Percentiles rank a stretch among this genome's conserved stretches.
phyloP scores from a whole-genome alignment of 1,140 invertebrate species.

The Delia radicum region DNA sequence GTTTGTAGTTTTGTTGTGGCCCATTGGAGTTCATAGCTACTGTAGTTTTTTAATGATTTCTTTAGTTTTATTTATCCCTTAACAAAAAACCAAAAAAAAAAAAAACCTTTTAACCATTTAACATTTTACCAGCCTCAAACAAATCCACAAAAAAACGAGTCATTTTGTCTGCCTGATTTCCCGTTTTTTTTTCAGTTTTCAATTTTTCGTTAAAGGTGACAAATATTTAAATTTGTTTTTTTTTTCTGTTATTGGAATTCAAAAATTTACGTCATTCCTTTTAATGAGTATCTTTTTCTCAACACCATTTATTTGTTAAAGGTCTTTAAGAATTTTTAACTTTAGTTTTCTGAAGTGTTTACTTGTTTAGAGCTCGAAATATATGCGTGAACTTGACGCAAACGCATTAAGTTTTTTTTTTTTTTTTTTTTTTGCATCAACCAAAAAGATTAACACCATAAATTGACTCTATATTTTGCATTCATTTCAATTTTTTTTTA shows the following conservation, averaged over 20 bases:
- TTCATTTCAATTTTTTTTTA: background rate
- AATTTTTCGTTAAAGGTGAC: background rate
- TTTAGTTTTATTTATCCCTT: background rate
- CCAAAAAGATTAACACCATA: background rate
- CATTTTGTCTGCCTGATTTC: constrained; percentile 1
- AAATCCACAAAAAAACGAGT: background rate
- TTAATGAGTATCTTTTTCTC: background rate
- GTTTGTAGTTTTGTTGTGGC: background rate
- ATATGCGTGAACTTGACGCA: constrained; percentile 54
- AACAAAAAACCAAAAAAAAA: background rate
- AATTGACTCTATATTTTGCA: background rate
- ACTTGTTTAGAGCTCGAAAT: constrained; percentile 38
- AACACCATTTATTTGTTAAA: background rate
- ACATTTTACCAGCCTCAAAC: background rate
- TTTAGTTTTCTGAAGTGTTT: constrained; percentile 40
- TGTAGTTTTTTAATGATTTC: constrained; percentile 21
- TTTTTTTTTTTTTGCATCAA: constrained; percentile 24
- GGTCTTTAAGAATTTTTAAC: background rate
- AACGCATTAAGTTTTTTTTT: constrained; percentile 46
- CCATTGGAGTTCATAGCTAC: constrained; percentile 17
- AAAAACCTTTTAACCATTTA: constrained; percentile 18
- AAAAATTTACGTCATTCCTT: background rate
- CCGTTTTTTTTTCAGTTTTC: constrained; percentile 27
- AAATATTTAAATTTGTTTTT: constrained; percentile 7
- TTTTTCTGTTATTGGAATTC: background rate